Evolutionary conservation across 2,113 vertebrate species (phyloP).

Genomic region (Periophthalmus modestus): DNA sequence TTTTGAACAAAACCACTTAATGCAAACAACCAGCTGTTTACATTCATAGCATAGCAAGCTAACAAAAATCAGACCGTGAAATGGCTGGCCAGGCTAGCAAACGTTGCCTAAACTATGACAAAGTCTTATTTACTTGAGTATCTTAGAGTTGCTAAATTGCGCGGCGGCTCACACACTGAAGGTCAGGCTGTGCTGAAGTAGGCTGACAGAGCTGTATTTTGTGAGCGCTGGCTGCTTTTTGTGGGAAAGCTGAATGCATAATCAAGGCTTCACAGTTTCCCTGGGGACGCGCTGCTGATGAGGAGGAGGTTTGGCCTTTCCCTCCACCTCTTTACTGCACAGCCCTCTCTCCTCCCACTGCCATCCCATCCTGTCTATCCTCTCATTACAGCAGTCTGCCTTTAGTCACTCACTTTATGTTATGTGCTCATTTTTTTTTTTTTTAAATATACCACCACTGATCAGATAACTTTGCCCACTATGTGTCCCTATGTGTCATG

Average conservation of each 20-base stretch:
- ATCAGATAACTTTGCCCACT: too few species aligned
- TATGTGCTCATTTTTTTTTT: constrained; percentile 4
- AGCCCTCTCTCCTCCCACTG: constrained; percentile 32
- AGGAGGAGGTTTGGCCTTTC: constrained; percentile 51
- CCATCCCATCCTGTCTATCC: constrained; percentile 11
- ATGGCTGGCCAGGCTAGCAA: background rate
- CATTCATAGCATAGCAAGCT: too few species aligned
- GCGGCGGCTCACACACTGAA: constrained; percentile 16
- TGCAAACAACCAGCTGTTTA: background rate
- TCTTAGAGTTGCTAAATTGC: constrained; percentile 1
- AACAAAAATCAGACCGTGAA: background rate
- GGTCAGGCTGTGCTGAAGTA: constrained; percentile 58
- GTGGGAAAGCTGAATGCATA: constrained; percentile 60
- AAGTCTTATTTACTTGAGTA: background rate
- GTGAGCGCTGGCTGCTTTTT: constrained; percentile 48
- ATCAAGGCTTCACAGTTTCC: constrained; percentile 45
- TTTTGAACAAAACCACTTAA: background rate
- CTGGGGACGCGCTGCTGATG: constrained; percentile 60
- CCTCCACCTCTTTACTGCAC: constrained; percentile 39
- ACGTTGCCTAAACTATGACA: background rate
- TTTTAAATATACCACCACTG: too few species aligned
- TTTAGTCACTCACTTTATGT: constrained; percentile 17
- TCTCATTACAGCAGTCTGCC: constrained; percentile 15
- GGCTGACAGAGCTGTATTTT: constrained; percentile 67
- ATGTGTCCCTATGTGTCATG: too few species aligned